These are phyloP conservation scores for Pantherophis vulpinus DNA, from an alignment of 2,797 vertebrate species.

Conservation along the genomic window DNA sequence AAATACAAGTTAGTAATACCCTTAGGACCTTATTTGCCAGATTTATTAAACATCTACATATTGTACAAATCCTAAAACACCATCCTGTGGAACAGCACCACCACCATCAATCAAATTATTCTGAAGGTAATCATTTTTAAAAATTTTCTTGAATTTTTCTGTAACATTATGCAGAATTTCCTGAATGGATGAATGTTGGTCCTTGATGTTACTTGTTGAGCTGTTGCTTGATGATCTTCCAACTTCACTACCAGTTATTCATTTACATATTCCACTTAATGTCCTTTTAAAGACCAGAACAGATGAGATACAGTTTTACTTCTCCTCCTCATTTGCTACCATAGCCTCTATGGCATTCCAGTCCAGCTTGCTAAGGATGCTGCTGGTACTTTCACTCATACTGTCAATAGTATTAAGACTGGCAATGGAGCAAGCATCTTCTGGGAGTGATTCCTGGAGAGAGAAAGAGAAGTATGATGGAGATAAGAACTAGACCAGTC, in stretches of 20 bases:
- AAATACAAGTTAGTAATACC: background rate
- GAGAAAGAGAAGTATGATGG: conserved; percentile 3
- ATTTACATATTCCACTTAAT: background rate
- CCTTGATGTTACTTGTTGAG: background rate
- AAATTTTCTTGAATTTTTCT: background rate
- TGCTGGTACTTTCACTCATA: conserved; percentile 79
- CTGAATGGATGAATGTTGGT: background rate
- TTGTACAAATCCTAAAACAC: background rate
- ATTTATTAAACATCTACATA: background rate
- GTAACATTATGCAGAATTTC: background rate
- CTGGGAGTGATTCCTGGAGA: conserved; percentile 54
- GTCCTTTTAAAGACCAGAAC: background rate
- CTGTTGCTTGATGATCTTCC: background rate
- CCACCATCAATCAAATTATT: background rate
- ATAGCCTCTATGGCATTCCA: conserved; percentile 88
- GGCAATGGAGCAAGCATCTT: conserved; percentile 12
- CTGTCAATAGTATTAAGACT: conserved; percentile 61
- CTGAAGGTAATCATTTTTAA: background rate
- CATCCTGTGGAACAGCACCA: background rate
- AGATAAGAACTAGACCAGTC: background rate
- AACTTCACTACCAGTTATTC: background rate
- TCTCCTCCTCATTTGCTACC: conserved; percentile 74
- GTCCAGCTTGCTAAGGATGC: conserved; percentile 87
- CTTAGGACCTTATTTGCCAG: background rate
- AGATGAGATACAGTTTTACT: conserved; percentile 22